Evolutionary conservation across 2,797 vertebrate species (phyloP).

Genomic region (Mormyrus proboscirostris): DNA sequence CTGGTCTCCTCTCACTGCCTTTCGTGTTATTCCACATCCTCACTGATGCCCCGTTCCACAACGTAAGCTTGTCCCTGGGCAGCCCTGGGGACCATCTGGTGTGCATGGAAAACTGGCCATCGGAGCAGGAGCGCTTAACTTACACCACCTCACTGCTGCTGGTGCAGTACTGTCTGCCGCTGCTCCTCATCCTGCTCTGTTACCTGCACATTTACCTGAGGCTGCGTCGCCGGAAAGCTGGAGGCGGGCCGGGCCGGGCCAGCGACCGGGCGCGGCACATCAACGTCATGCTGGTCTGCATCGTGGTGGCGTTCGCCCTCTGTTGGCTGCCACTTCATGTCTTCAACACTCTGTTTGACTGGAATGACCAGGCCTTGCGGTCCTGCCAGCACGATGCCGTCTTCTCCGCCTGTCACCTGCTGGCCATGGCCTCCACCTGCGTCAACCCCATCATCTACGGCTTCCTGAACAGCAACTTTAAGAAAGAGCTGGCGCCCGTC

Average conservation of each 20-base stretch:
- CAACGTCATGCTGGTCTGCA: constrained; percentile 63
- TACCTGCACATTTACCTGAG: constrained; percentile 71
- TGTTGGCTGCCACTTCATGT: constrained; percentile 73
- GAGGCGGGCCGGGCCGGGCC: constrained; percentile 52
- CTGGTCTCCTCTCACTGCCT: constrained; percentile 66
- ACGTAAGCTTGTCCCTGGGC: constrained; percentile 63
- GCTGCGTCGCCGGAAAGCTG: constrained; percentile 63
- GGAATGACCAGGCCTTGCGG: constrained; percentile 65
- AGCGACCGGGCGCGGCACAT: constrained; percentile 56
- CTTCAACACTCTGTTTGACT: constrained; percentile 72
- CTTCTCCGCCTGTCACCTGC: constrained; percentile 69
- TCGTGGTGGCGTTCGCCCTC: constrained; percentile 64
- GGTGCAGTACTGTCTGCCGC: constrained; percentile 70
- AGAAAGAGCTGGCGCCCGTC: constrained; percentile 60
- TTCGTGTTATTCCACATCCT: constrained; percentile 70
- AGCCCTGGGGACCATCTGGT: constrained; percentile 57
- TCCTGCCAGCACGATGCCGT: constrained; percentile 67
- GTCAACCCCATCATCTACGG: constrained; percentile 70
- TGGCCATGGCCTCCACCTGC: constrained; percentile 68
- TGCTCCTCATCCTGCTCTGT: constrained; percentile 65
- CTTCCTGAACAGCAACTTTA: constrained; percentile 74
- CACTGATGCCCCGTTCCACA: constrained; percentile 65
- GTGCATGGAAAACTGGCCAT: constrained; percentile 70
- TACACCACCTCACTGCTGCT: constrained; percentile 70
- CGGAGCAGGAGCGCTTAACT: constrained; percentile 60